These are phyloP conservation scores for Sitobion miscanthi DNA, from an alignment of 1,140 invertebrate genomes.

Conservation along the genomic window DNA sequence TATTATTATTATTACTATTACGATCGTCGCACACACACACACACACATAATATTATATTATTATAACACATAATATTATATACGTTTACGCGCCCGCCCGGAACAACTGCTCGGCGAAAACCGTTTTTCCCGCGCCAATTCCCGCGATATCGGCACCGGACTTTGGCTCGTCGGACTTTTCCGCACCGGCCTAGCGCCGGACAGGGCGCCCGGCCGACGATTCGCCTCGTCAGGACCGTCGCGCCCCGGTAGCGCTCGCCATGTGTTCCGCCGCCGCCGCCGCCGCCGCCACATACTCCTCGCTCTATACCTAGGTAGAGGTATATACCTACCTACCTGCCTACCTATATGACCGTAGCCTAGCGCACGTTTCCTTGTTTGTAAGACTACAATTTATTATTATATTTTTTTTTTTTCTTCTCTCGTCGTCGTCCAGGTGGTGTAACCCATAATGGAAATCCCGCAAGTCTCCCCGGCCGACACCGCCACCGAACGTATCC, in stretches of 20 bases:
- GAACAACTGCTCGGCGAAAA: conserved; percentile 55
- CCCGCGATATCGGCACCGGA: not conserved
- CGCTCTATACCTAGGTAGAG: not conserved
- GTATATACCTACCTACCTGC: not conserved
- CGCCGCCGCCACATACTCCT: not conserved
- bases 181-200: not conserved
- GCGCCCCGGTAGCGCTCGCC: conserved; percentile 2
- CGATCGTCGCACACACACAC: not conserved
- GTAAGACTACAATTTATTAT: conserved; percentile 55
- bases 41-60: not conserved
- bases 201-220: not conserved
- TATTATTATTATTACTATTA: conserved; percentile 28
- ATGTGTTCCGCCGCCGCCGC: conserved; percentile 1
- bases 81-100: not conserved
- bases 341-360: not conserved
- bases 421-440: not conserved
- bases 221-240: not conserved
- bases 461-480: conserved; percentile 38
- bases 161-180: not conserved
- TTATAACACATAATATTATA: not conserved
- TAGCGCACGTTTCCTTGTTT: conserved; percentile 51
- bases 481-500: not conserved
- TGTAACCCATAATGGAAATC: conserved; percentile 34
- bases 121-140: conserved; percentile 33
- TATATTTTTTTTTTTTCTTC: not conserved